Conservation (phyloP, 2,113 vertebrate genomes). For the Petroica traversi region DNA sequence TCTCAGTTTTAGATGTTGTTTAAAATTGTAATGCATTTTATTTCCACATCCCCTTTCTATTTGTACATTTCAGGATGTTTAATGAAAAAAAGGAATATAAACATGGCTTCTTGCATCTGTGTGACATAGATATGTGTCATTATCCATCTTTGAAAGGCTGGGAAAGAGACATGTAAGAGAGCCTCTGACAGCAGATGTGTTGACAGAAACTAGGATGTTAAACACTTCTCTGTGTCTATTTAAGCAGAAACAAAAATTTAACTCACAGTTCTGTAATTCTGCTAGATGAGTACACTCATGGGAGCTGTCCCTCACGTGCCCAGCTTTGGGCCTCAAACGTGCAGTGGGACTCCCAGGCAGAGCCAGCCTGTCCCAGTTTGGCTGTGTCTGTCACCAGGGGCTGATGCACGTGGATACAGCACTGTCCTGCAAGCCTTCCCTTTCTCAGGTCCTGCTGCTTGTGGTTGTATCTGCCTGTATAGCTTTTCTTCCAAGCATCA, state of each 20-base stretch:
- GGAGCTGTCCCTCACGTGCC: neutral
- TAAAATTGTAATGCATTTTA: neutral
- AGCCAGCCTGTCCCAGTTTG: neutral
- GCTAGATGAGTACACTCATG: neutral
- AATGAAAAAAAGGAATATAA: neutral
- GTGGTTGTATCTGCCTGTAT: neutral
- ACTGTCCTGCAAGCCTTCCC: neutral
- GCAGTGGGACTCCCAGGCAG: neutral
- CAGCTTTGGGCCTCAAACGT: fast-evolving
- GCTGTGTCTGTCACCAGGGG: neutral
- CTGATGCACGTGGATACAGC: neutral
- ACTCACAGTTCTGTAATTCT: neutral
- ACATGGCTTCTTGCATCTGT: neutral
- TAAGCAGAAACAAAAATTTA: neutral
- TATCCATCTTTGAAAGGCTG: neutral
- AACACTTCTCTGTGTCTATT: neutral
- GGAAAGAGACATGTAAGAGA: neutral
- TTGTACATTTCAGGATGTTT: neutral
- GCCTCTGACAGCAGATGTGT: neutral
- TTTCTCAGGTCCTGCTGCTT: neutral
- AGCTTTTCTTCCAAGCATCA: neutral
- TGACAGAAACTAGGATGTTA: neutral
- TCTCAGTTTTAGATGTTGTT: neutral
- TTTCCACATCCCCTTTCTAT: neutral
- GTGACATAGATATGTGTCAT: neutral